Percentiles rank a stretch among this genome's conserved stretches.
These are phyloP conservation scores for western clawed frog (Xenopus tropicalis) DNA, from an alignment of 2,113 vertebrate species.

Conservation along the genomic window UCB_Xtro_10.0 CM004443.2:183831501-183832000, in stretches of 20 bases:
- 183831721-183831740: not conserved
- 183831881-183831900: too few species aligned
- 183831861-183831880: too few species aligned
- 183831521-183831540: conserved; percentile 31
- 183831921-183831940: too few species aligned
- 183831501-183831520: not conserved
- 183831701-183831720: conserved; percentile 19
- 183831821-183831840: too few species aligned
- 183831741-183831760: not conserved
- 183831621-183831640: conserved; percentile 33
- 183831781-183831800: too few species aligned
- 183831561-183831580: conserved; percentile 3
- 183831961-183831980: too few species aligned
- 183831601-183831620: conserved; percentile 17
- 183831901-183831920: too few species aligned
- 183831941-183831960: too few species aligned
- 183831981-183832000: too few species aligned
- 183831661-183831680: conserved; percentile 29
- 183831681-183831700: conserved; percentile 11
- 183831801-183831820: too few species aligned
- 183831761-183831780: not conserved
- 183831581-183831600: conserved; percentile 13
- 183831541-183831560: conserved; percentile 30
- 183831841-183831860: too few species aligned
- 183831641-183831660: conserved; percentile 41